Evolutionary conservation across 2,888 invertebrate genomes (phyloP), one percentile per base, ranked within the genome.

Genomic region (Aquatica leii): DNA sequence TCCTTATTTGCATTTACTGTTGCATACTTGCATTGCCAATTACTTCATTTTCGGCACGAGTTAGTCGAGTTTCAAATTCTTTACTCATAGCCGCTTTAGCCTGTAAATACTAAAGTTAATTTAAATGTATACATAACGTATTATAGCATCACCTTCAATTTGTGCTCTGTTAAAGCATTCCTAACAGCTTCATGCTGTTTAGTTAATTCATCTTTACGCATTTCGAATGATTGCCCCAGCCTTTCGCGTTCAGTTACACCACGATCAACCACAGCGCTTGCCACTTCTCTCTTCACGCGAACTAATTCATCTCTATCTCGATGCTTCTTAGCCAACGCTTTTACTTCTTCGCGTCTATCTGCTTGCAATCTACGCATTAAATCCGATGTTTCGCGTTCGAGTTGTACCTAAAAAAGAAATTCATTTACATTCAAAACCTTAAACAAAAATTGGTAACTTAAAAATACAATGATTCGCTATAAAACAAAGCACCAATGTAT

Each of bases 251-350:
- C 97, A 66, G 91, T 90, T 52, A 97, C 97, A 41, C 95, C 97
- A 66, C 93, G 90, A 74, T 93, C 93, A 68, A 97, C 95, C 5
- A 95, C 90, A 74, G 90, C 86, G 65, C 86, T 87, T 50, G 87
- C 87, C 1, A 95, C 94, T 85, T 96, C 91, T 77, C 95, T 83
- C 80, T 94, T 95, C 80, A 93, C 91, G 77, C 94, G 85, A 67
- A 91, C 90, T 73, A 97, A 86, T 80, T 97, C 97, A 71, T 94
- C 95, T 74, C 95, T 92, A 81, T 97, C 96, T 72, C 92, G 88
- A 79, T 95, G 94, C 63, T 91, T 91, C 79, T 95, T 93, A 18
- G 92, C 90, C 64, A 97, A 83, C 51, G 89, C 88, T 78, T 95
- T 95, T 63, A 95, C 93, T 80, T 97, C 96, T 73, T 92, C 93